Conservation (phyloP, 2,888 invertebrate species). For the Lasioglossum villosulum region DNA sequence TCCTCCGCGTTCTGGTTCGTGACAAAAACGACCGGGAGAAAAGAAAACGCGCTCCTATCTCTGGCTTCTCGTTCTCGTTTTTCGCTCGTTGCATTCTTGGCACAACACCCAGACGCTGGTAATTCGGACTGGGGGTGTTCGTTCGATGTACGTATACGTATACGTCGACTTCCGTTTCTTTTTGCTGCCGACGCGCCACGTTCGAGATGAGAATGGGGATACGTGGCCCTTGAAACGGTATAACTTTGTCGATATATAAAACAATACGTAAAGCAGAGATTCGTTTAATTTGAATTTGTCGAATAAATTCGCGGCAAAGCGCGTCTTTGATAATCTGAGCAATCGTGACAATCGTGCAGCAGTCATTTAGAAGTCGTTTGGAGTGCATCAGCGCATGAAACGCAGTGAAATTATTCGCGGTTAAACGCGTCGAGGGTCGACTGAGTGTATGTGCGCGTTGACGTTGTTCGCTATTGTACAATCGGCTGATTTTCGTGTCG, state of each 20-base stretch:
- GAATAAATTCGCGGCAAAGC: neutral
- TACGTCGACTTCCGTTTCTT: neutral
- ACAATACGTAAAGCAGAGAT: neutral
- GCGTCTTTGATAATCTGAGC: neutral
- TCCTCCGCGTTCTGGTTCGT: neutral
- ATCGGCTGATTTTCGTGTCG: slow-evolving; percentile 24
- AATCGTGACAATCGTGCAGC: neutral
- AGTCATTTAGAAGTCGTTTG: neutral
- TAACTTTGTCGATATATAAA: neutral
- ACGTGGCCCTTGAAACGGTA: neutral
- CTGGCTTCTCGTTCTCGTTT: neutral
- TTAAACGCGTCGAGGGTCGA: neutral
- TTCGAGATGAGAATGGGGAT: neutral
- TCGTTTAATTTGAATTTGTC: neutral
- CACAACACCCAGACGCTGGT: slow-evolving; percentile 15
- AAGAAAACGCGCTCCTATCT: neutral
- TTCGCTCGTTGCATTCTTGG: neutral
- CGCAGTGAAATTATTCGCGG: neutral
- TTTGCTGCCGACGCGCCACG: neutral
- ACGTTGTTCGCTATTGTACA: neutral
- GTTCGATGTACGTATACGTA: neutral
- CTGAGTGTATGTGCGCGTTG: neutral
- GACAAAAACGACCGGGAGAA: neutral
- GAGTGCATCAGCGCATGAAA: neutral
- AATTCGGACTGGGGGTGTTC: slow-evolving; percentile 1